A percentile compares a stretch with the other conserved stretches of the same genome.
Evolutionary conservation across 2,888 invertebrate genomes (phyloP).

Genomic region (Peribatodes rhomboidaria): DNA sequence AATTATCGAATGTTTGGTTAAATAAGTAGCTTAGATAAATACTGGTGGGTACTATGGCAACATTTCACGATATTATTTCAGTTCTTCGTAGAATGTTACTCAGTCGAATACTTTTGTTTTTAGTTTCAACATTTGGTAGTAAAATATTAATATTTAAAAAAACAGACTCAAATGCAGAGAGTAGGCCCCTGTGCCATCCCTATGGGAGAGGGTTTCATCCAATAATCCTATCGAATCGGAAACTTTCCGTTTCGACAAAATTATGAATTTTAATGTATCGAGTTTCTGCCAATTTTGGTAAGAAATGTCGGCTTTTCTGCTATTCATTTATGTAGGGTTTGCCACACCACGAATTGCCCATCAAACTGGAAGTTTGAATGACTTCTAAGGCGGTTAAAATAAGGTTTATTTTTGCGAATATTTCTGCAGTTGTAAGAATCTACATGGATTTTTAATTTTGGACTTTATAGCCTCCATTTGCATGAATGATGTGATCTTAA

Average conservation of each 20-base stretch:
- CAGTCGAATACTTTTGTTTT: no score
- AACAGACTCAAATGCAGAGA: background rate
- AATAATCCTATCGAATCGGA: conserved; percentile 21
- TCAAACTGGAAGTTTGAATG: background rate
- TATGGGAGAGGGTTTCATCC: conserved; percentile 4
- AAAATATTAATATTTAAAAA: background rate
- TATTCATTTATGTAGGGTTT: conserved; percentile 9
- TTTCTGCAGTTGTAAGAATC: background rate
- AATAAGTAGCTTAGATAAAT: no score
- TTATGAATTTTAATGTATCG: conserved; percentile 24
- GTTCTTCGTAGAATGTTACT: no score
- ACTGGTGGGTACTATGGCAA: no score
- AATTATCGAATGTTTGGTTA: no score
- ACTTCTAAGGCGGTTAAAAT: background rate
- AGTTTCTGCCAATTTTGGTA: conserved; percentile 17
- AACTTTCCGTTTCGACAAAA: conserved; percentile 15
- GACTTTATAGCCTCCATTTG: conserved; percentile 11
- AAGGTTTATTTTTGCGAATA: background rate
- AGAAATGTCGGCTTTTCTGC: conserved; percentile 14
- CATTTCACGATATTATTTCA: no score
- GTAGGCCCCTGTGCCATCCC: background rate
- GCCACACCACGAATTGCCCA: background rate
- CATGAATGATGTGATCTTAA: conserved; percentile 6
- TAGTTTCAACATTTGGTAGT: background rate
- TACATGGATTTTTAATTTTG: conserved; percentile 8